Evolutionary conservation across 2,888 invertebrate genomes (phyloP), one percentile per base, ranked within the genome.

Genomic region (Mesorhabditis spiculigera): DNA sequence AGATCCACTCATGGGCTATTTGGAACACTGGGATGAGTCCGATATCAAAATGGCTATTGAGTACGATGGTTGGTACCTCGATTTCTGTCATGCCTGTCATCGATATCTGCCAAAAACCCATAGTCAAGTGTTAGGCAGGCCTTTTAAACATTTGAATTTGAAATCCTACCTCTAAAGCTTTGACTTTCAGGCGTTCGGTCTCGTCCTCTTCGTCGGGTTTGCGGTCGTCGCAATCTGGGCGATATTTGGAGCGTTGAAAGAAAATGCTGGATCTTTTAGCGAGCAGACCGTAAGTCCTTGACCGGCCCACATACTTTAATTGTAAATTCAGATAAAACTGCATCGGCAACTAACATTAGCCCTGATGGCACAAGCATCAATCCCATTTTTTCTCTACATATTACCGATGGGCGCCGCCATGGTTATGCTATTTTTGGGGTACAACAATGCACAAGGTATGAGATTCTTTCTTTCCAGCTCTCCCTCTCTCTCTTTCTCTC

Each of bases 311-410:
- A 28, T 28, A 28, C 28, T 28, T 28, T 28, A 28, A 28, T 28
- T 28, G 28, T 28, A 28, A 28, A 28, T 28, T 50, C n/a, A 50
- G 58, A 50, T 50, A 50, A 50, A 50, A 50, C 58, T 50, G 10
- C 58, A 50, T 50, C 58, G 58, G 58, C 58, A 50, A n/a, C 58
- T 50, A 50, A 50, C 58, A 13, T n/a, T 50, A 50, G 58, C 58
- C 58, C n/a, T 50, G n/a, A 50, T 50, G 58, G 58, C n/a, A 13
- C 58, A 50, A 50, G 58, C 58, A 10, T 50, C 58, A 10, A n/a
- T 50, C n/a, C 58, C 58, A n/a, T 50, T 50, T n/a, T 10, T n/a
- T 13, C 8, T 50, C 10, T 50, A 13, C 58, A 50, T 50, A 13
- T 50, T 50, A 10, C 58, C 58, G n/a, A 50, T 50, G 58, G 58